Evolutionary conservation across 1,140 invertebrate genomes (phyloP).

Genomic region (Drosophila bifasciata): DNA sequence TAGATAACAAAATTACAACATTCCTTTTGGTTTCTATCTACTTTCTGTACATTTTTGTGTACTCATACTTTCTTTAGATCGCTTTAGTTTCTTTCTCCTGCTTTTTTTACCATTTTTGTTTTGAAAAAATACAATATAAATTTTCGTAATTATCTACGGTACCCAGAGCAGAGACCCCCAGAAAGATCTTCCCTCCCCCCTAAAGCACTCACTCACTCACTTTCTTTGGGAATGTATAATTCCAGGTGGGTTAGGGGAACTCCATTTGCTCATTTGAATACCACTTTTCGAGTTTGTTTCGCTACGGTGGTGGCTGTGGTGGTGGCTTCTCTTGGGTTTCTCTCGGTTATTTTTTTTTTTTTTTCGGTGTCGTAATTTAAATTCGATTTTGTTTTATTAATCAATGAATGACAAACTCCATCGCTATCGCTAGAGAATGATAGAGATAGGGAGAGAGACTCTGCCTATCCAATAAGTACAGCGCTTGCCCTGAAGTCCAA

Average conservation of each 20-base stretch:
- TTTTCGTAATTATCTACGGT: slow-evolving; percentile 19
- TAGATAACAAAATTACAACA: too few species aligned
- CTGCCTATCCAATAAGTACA: slow-evolving; percentile 12
- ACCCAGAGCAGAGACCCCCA: neutral
- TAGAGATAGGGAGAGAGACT: neutral
- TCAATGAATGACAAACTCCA: slow-evolving; percentile 39
- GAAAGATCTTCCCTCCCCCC: neutral
- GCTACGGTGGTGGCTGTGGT: neutral
- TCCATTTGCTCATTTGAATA: slow-evolving; percentile 51
- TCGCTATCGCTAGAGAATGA: neutral
- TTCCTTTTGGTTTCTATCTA: too few species aligned
- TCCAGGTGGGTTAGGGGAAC: neutral
- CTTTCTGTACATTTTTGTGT: too few species aligned
- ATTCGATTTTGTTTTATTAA: slow-evolving; percentile 59
- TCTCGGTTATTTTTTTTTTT: neutral
- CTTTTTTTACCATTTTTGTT: neutral
- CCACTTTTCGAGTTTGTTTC: slow-evolving; percentile 23
- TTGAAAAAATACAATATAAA: slow-evolving; percentile 18
- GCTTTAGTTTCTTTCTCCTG: too few species aligned
- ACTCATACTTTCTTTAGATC: too few species aligned
- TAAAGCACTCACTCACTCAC: slow-evolving; percentile 22
- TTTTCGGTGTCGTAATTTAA: slow-evolving; percentile 44
- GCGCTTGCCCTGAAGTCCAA: slow-evolving; percentile 55
- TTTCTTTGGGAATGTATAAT: slow-evolving; percentile 33
- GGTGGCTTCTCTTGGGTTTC: too few species aligned